Percentiles rank a stretch among this genome's conserved stretches.
These are phyloP conservation scores for Leucophora obtusa DNA, from an alignment of 2,888 invertebrate genomes.

Conservation along the genomic window DNA sequence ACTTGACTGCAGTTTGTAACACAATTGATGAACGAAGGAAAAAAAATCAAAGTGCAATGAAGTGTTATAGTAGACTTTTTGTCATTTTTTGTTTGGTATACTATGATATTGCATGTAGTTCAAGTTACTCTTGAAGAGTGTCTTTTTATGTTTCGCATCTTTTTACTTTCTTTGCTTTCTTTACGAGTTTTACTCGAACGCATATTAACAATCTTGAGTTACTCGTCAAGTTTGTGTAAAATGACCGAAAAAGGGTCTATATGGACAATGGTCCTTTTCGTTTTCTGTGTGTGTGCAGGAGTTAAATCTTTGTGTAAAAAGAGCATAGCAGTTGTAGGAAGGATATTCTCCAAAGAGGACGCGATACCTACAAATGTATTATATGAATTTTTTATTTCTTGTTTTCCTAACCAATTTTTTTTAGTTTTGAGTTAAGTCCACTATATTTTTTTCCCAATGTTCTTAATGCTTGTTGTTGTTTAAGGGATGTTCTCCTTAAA, in stretches of 20 bases:
- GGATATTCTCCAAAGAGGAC: background rate
- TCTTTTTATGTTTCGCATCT: conserved; percentile 17
- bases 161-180: background rate
- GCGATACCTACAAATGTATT: background rate
- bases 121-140: background rate
- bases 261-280: background rate
- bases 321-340: background rate
- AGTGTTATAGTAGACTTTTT: conserved; percentile 15
- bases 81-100: conserved; percentile 8
- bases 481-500: conserved; percentile 60
- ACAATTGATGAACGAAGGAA: background rate
- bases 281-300: background rate
- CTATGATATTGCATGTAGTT: background rate
- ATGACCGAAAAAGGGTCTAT: background rate
- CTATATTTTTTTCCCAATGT: background rate
- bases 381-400: background rate
- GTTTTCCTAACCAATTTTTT: background rate
- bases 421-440: conserved; percentile 13
- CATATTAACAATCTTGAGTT: conserved; percentile 39
- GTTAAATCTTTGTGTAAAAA: background rate
- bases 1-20: conserved; percentile 34
- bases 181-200: background rate
- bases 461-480: conserved; percentile 9
- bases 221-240: conserved; percentile 20
- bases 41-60: conserved; percentile 8